Evolutionary conservation across 1,140 invertebrate genomes (phyloP), one percentile per base, ranked within the genome.

Genomic region (Coenobita brevimanus): DNA sequence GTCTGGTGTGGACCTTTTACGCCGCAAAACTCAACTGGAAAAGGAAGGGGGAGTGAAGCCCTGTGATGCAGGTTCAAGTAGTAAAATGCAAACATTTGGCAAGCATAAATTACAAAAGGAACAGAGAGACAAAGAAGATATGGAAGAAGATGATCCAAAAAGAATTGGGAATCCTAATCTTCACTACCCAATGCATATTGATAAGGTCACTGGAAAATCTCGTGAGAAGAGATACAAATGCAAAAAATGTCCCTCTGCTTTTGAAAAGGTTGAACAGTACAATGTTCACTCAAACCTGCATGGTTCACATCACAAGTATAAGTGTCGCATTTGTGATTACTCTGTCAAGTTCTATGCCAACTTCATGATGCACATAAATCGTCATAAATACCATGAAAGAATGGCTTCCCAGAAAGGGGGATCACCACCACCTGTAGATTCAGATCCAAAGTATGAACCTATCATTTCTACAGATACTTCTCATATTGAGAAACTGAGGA

Each of bases 311-410:
- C 96, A 97, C 92, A 94, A 95, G 87, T 97, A 97, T 92, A 95
- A 95, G 86, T 98, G 97, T 93, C 95, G 96, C 87, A 94, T 95
- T 4, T 98, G 97, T 92, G 97, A 98, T 92, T 98, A 98, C 92
- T 96, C 96, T 0, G 97, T 97, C 0, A 96, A 96, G 90, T 96
- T 96, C 92, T 96, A 96, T 89, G 96, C 96, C 0, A 97, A 97
- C 92, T 96, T 96, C 90, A 94, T 95, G 21, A 96, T 97, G 91
- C 96, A 97, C 91, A 93, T 96, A 91, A 95, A 95, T 64, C 96
- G 97, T 91, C 96, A 97, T 92, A 94, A 95, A 36, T 90, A 90
- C 57, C 88, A 91, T 75, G 90, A 91, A 78, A 80, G 64, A 38
- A 89, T 89, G 87, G 89, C 76, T 60, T 67, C 85, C 57, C 87